A percentile compares a stretch with the other conserved stretches of the same genome.
These are phyloP conservation scores for Nudaria mundana DNA, from an alignment of 2,888 invertebrate species.

Conservation along the genomic window DNA sequence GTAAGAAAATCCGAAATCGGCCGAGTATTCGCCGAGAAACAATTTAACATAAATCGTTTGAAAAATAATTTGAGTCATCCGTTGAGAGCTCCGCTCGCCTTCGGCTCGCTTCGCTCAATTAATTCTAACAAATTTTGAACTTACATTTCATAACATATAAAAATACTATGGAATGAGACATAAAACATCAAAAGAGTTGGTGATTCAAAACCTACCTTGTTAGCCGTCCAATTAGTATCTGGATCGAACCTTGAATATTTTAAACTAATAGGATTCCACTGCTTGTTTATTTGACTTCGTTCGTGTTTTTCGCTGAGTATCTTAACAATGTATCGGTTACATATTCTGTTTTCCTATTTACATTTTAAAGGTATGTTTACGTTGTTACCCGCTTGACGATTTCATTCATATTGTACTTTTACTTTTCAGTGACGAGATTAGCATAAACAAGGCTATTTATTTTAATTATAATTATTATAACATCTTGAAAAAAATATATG, in stretches of 20 bases:
- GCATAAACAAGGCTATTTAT: no score
- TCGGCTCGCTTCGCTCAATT: no score
- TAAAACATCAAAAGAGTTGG: conserved; percentile 23
- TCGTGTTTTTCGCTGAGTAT: neutral
- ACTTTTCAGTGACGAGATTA: neutral
- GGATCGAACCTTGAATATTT: conserved; percentile 45
- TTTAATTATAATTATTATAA: no score
- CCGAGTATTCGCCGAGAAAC: no score
- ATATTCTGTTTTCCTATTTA: neutral
- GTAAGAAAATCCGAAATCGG: no score
- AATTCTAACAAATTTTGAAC: neutral
- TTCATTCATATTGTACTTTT: neutral
- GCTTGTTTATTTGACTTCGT: conserved; percentile 22
- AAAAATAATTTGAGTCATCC: no score
- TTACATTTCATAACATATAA: conserved; percentile 8
- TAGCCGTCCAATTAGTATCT: conserved; percentile 46
- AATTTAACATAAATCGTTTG: no score
- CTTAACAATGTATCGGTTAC: neutral
- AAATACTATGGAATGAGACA: conserved; percentile 22
- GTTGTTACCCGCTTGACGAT: no score
- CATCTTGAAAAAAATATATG: no score
- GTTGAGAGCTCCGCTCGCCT: no score
- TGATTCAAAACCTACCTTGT: conserved; percentile 42
- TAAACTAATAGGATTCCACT: conserved; percentile 31
- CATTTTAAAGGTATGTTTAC: no score